These are phyloP conservation scores for Malacoctenus gilli DNA, from an alignment of 2,797 vertebrate species.

Conservation along the genomic window DNA sequence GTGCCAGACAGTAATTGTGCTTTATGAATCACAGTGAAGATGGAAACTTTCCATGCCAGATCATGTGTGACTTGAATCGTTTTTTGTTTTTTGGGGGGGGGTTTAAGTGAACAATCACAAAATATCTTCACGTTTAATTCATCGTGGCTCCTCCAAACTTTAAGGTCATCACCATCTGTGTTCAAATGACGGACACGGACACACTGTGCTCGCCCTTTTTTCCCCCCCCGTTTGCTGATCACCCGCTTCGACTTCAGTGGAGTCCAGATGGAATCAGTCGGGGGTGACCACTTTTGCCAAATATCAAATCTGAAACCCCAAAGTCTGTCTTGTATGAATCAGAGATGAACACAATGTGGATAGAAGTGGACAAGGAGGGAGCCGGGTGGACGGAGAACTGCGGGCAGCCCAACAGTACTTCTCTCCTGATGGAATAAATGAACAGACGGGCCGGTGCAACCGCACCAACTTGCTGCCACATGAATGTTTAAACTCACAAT, in stretches of 20 bases:
- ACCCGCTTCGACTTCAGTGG: conserved; percentile 49
- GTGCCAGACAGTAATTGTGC: too few relatives aligned
- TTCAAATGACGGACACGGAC: conserved; percentile 27
- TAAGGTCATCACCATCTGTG: neutral
- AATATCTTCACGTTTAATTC: neutral
- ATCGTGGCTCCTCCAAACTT: neutral
- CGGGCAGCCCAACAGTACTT: conserved; percentile 18
- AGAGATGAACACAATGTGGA: conserved; percentile 60
- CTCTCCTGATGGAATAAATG: conserved; percentile 28
- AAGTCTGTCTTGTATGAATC: conserved; percentile 65
- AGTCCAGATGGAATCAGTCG: conserved; percentile 74
- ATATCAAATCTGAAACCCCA: conserved; percentile 56
- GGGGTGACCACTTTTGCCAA: conserved; percentile 56
- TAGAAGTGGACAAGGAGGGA: conserved; percentile 34
- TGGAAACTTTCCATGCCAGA: too few relatives aligned
- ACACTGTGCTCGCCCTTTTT: conserved; percentile 28
- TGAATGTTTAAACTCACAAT: conserved; percentile 29
- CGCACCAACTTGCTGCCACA: conserved; percentile 8
- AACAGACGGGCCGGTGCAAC: conserved; percentile 32
- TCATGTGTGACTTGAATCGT: too few relatives aligned
- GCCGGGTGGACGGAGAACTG: conserved; percentile 30
- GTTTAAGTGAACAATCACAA: too few relatives aligned
- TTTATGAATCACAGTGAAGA: too few relatives aligned
- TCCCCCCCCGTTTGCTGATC: conserved; percentile 29
- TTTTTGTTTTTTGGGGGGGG: too few relatives aligned